Evolutionary conservation across 2,888 invertebrate genomes (phyloP), one percentile per base, ranked within the genome.

Genomic region (Sphaerophoria taeniata): DNA sequence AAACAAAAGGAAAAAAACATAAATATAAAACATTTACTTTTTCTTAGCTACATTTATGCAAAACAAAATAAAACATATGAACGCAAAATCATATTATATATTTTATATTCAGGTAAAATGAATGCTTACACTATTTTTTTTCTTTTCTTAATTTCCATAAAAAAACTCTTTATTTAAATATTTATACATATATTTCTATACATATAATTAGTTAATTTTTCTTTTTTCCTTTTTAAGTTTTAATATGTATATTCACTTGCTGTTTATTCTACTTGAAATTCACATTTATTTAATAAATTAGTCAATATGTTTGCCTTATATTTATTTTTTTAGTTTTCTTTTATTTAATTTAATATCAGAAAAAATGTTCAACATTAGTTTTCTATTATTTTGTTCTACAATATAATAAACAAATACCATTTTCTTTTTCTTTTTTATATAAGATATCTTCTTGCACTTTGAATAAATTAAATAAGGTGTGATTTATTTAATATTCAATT

Each of bases 341-440:
- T 87, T 87, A 67, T 87, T 89, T 88, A 85, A 88, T 87, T 89
- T 89, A 88, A 88, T 88, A 89, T 85, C 67, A 81, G 85, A 89
- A 88, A 88, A 89, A 89, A 89, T 88, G 87, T 87, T 87, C 84
- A 72, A 88, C 88, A 87, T 87, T 88, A 69, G 65, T 85, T 79
- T 77, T 86, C 67, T 87, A 72, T 87, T 79, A 71, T 58, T 39
- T 75, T 76, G 45, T 65, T 65, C 74, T 77, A 82, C 63, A 77
- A 58, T 84, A 58, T 84, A 55, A 74, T 78, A 78, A 84, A 84
- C 75, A 85, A 81, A 71, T 81, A 81, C 73, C 76, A 76, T 24
- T 24, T 24, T 2, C 24, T 24, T 24, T 24, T 85, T 85, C 2
- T 24, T 24, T 85, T 85, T 47, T 73, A 73, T 80, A 75, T 79